Percentiles rank a stretch among this genome's conserved stretches.
Evolutionary conservation across 2,888 invertebrate species (phyloP).

Genomic region (Latheticus oryzae): DNA sequence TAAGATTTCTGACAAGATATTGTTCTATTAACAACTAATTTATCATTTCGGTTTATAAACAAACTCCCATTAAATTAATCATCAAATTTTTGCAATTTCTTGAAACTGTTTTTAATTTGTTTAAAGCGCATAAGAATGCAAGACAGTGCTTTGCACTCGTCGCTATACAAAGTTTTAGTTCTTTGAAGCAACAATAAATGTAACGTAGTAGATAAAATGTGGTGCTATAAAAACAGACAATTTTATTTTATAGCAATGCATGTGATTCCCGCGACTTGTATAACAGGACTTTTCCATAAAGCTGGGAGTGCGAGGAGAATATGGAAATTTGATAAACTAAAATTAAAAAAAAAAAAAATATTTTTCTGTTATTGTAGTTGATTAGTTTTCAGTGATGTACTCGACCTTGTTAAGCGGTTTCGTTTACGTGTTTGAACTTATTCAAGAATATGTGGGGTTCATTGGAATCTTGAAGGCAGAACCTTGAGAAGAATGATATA

Average conservation of each 20-base stretch:
- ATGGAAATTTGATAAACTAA: too few relatives aligned
- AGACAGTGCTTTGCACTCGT: conserved; percentile 6
- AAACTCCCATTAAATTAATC: conserved; percentile 21
- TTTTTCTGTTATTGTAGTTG: too few relatives aligned
- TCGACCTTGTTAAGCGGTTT: conserved; percentile 4
- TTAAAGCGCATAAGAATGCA: conserved; percentile 1
- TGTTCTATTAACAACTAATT: too few relatives aligned
- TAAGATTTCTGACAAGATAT: too few relatives aligned
- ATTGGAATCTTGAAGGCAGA: conserved; percentile 2
- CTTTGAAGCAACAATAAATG: conserved; percentile 30
- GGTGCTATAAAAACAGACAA: conserved; percentile 29
- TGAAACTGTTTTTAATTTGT: neutral
- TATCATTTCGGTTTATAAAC: too few relatives aligned
- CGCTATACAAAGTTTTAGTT: conserved; percentile 13
- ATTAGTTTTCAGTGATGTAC: too few relatives aligned
- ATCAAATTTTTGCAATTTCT: conserved; percentile 4
- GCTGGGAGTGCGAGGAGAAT: too few relatives aligned
- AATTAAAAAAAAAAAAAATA: too few relatives aligned
- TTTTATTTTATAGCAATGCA: conserved; percentile 29
- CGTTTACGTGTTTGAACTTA: conserved; percentile 9
- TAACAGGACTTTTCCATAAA: conserved; percentile 2
- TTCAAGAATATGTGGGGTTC: conserved; percentile 7
- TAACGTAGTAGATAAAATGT: conserved; percentile 27
- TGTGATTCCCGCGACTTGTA: conserved; percentile 19
- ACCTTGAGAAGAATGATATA: conserved; percentile 21